Percentiles rank a stretch among this genome's conserved stretches.
Conservation (phyloP, 35 echinoderm and acorn worm genomes). For the Ophioderma brevispina region DNA sequence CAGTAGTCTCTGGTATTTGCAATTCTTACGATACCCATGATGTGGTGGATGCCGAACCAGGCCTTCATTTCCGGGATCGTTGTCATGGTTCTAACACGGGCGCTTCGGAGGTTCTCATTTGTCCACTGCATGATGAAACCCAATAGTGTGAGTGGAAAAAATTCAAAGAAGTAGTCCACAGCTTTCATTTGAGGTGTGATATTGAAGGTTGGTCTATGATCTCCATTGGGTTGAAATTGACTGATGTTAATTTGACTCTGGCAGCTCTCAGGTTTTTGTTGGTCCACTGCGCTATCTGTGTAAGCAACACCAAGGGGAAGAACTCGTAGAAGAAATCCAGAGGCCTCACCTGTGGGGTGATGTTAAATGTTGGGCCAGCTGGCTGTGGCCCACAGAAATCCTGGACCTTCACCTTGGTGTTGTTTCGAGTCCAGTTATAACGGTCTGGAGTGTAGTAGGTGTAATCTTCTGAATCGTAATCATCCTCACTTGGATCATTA, state of each 20-base stretch:
- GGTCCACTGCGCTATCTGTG: not conserved
- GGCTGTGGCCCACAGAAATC: too few species aligned
- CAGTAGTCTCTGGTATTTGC: not conserved
- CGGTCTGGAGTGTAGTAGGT: not conserved
- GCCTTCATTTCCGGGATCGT: slow-evolving; percentile 8
- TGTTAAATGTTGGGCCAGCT: not conserved
- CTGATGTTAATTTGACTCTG: not conserved
- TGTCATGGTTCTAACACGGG: not conserved
- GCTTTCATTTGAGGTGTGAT: not conserved
- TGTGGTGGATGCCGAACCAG: not conserved
- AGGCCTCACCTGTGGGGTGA: not conserved
- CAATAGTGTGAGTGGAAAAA: not conserved
- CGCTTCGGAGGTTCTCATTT: not conserved
- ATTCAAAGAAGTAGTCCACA: not conserved
- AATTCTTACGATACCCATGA: slow-evolving; percentile 4
- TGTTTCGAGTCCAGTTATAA: not conserved
- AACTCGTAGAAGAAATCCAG: not conserved
- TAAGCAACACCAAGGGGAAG: not conserved
- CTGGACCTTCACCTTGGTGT: not conserved
- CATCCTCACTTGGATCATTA: too few species aligned
- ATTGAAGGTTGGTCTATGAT: not conserved
- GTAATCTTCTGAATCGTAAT: too few species aligned
- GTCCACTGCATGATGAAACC: not conserved
- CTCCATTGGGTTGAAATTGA: not conserved
- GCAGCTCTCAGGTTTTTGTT: not conserved